These are phyloP conservation scores for Pangasius larnaudii DNA, from an alignment of 2,797 vertebrate species.

Conservation along the genomic window DNA sequence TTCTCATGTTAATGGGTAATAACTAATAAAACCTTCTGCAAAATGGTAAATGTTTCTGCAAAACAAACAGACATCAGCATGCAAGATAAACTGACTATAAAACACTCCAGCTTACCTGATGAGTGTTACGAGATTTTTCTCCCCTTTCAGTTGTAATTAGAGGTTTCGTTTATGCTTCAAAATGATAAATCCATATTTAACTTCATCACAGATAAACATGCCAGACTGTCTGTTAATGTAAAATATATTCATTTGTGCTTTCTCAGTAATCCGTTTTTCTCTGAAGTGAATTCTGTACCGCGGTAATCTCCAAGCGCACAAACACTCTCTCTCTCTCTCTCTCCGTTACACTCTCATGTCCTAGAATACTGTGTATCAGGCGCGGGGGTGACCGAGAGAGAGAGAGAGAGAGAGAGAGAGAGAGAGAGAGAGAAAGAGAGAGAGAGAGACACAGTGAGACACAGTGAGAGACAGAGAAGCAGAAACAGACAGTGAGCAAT, in stretches of 20 bases:
- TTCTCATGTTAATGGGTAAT: background rate
- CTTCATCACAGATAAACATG: background rate
- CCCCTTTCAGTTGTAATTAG: background rate
- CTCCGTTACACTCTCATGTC: conserved; percentile 23
- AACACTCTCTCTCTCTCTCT: background rate
- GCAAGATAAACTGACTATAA: background rate
- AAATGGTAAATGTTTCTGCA: background rate
- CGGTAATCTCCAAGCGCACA: conserved; percentile 15
- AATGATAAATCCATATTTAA: background rate
- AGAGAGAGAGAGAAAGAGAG: background rate
- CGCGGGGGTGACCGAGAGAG: background rate
- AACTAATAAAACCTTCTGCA: background rate
- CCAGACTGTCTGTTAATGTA: background rate
- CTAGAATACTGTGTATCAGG: conserved; percentile 24
- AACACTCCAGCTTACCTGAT: background rate
- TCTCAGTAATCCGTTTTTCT: conserved; percentile 16
- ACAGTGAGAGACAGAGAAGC: background rate
- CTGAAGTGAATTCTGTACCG: background rate
- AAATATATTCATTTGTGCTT: background rate
- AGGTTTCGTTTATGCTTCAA: background rate
- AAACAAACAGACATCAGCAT: background rate
- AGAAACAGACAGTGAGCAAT: background rate
- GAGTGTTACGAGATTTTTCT: background rate
- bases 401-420: conserved; percentile 3
- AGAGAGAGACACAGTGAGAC: background rate